These are phyloP conservation scores for Tricholauxania praeusta DNA, from an alignment of 2,888 invertebrate species.

Conservation along the genomic window DNA sequence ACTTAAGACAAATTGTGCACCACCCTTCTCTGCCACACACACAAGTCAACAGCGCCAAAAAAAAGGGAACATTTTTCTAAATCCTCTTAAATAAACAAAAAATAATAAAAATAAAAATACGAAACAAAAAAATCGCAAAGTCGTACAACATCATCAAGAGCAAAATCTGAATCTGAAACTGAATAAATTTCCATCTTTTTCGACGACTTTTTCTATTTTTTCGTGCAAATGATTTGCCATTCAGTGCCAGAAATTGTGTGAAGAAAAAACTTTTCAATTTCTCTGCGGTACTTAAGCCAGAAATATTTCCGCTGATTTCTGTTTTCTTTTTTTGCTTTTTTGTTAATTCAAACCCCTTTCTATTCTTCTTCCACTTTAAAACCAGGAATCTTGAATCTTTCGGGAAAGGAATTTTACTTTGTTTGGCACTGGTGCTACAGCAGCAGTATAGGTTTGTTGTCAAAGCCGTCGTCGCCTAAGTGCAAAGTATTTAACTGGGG, in stretches of 20 bases:
- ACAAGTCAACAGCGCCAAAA: constrained; percentile 30
- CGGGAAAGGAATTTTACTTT: neutral
- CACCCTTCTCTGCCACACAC: constrained; percentile 49
- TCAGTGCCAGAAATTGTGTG: constrained; percentile 41
- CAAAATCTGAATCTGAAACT: constrained; percentile 51
- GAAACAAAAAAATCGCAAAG: constrained; percentile 38
- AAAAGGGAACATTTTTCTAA: constrained; percentile 28
- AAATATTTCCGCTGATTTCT: constrained; percentile 51
- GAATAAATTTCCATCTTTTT: constrained; percentile 30
- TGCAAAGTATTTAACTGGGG: constrained; percentile 21
- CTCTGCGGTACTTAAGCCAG: constrained; percentile 56
- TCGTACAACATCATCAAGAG: constrained; percentile 5
- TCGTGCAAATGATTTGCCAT: constrained; percentile 46
- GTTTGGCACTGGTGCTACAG: neutral
- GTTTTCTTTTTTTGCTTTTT: neutral
- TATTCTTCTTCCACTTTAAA: neutral
- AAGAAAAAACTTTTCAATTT: constrained; percentile 50
- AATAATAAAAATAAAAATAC: constrained; percentile 35
- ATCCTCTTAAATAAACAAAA: constrained; percentile 32
- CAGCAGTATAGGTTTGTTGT: constrained; percentile 8
- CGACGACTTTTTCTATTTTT: neutral
- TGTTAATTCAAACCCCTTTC: neutral
- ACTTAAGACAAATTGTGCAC: constrained; percentile 64
- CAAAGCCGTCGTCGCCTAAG: constrained; percentile 10
- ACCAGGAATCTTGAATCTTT: neutral